These are phyloP conservation scores for Malthinus seriepunctatus DNA, from an alignment of 2,888 invertebrate species.

Conservation along the genomic window DNA sequence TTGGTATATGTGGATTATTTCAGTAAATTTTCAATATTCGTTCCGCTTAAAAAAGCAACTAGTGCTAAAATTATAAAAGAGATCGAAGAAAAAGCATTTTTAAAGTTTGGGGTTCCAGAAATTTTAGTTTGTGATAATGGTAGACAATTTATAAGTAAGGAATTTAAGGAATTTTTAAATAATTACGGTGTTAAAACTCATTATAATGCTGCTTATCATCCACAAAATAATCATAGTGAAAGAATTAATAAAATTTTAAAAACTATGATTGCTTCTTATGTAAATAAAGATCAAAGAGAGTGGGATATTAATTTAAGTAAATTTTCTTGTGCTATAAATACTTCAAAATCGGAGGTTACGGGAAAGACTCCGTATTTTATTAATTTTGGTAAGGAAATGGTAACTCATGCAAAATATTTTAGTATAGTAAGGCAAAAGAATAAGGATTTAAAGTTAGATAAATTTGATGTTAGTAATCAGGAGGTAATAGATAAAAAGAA, in stretches of 20 bases:
- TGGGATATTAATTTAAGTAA: background rate
- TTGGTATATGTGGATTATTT: slow-evolving; percentile 30
- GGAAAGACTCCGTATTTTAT: background rate
- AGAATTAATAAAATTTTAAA: slow-evolving; percentile 22
- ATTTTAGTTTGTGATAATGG: slow-evolving; percentile 24
- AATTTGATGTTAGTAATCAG: too few relatives aligned
- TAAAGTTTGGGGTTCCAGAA: slow-evolving; percentile 25
- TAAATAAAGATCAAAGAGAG: slow-evolving; percentile 7
- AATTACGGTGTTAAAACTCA: slow-evolving; percentile 13
- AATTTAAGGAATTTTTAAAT: slow-evolving; percentile 6
- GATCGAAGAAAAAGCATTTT: slow-evolving; percentile 23
- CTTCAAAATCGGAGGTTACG: background rate
- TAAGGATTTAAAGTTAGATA: too few relatives aligned
- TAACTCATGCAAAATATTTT: background rate
- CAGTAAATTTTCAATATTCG: slow-evolving; percentile 29
- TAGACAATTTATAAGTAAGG: slow-evolving; percentile 16
- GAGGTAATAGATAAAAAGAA: too few relatives aligned
- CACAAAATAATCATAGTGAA: slow-evolving; percentile 24
- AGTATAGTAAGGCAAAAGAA: too few relatives aligned
- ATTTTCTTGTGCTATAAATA: background rate
- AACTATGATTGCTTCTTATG: slow-evolving; percentile 21
- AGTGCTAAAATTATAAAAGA: background rate
- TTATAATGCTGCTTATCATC: slow-evolving; percentile 22
- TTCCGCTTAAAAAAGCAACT: slow-evolving; percentile 20
- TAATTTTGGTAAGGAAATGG: background rate